phyloP scores from a whole-genome alignment of 2,797 vertebrate genomes.

The Sebastolobus altivelis region DNA sequence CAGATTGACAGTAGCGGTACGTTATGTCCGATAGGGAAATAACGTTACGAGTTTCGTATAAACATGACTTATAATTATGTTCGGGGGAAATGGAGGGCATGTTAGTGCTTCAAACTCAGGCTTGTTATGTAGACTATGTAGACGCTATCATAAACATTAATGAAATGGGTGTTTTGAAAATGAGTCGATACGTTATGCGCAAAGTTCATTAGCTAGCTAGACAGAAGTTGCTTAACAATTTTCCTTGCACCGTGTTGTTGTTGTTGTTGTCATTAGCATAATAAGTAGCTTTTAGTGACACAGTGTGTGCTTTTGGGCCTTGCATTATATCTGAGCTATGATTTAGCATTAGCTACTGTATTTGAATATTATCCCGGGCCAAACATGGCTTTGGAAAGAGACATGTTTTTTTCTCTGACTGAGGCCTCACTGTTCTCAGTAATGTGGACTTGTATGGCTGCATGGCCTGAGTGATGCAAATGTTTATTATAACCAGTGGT shows the following conservation, averaged over 20 bases:
- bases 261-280: neutral
- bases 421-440: conserved; percentile 18
- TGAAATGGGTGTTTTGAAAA: neutral
- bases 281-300: too few species aligned
- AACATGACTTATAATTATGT: neutral
- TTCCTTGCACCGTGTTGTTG: neutral
- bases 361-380: conserved; percentile 22
- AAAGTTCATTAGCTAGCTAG: conserved; percentile 16
- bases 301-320: neutral
- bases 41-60: neutral
- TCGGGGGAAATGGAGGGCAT: neutral
- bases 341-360: neutral
- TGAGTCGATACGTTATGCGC: neutral
- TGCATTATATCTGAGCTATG: neutral
- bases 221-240: conserved; percentile 20
- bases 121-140: fast-evolving
- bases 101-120: fast-evolving
- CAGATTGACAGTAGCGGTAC: neutral
- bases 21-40: neutral
- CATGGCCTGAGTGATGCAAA: neutral
- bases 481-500: conserved; percentile 5
- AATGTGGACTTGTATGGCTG: conserved; percentile 6
- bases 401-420: neutral
- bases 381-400: neutral
- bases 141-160: too few species aligned